Evolutionary conservation across 2,797 vertebrate species (phyloP).

Genomic region (Phataginus tricuspis): DNA sequence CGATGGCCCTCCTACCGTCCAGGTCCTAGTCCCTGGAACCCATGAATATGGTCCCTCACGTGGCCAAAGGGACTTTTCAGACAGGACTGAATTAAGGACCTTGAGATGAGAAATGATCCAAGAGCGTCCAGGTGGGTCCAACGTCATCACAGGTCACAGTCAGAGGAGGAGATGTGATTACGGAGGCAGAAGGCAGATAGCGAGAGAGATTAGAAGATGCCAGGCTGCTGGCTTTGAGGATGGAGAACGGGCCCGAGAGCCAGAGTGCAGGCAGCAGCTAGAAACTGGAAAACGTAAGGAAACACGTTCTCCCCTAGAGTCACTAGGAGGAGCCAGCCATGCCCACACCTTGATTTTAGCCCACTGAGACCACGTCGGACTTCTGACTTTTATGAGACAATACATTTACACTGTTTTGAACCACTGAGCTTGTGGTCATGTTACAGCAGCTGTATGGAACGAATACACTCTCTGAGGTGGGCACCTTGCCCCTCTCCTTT

Average conservation of each 20-base stretch:
- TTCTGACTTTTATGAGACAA: not conserved
- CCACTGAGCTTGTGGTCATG: too few relatives aligned
- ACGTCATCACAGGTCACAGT: not conserved
- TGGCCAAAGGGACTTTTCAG: not conserved
- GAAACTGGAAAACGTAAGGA: not conserved
- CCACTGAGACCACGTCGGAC: not conserved
- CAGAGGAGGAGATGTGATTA: not conserved
- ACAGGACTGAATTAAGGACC: not conserved
- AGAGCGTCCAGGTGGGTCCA: not conserved
- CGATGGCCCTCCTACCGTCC: fast-evolving
- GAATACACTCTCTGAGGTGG: not conserved
- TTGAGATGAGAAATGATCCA: not conserved
- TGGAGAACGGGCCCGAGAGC: not conserved
- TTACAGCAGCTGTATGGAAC: not conserved
- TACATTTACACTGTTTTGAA: not conserved
- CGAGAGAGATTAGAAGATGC: not conserved
- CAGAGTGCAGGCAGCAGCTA: fast-evolving
- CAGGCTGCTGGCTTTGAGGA: not conserved
- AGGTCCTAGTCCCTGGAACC: not conserved
- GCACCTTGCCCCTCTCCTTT: too few relatives aligned
- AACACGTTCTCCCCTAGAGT: not conserved
- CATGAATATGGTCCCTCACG: fast-evolving
- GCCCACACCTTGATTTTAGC: not conserved
- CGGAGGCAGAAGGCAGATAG: too few relatives aligned
- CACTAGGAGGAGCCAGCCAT: not conserved